Evolutionary conservation across 2,888 invertebrate genomes (phyloP).

Genomic region (Gisinianus flammeolus): DNA sequence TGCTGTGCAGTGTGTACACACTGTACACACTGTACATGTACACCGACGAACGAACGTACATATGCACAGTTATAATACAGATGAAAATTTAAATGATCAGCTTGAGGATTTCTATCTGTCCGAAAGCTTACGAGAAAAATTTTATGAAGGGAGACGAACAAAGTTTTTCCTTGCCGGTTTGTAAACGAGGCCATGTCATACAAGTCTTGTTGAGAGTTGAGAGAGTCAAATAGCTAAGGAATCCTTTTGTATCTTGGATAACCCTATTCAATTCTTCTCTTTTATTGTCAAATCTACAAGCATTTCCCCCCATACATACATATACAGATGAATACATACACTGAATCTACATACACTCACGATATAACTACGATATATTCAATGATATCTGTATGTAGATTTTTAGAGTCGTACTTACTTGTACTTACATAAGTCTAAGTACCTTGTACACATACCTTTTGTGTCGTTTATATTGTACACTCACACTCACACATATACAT

Average conservation of each 20-base stretch:
- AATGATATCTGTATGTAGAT: too few relatives aligned
- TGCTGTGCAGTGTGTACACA: too few relatives aligned
- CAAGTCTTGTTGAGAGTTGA: neutral
- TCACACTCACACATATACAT: too few relatives aligned
- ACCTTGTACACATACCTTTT: neutral
- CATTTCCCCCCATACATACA: neutral
- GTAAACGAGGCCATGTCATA: neutral
- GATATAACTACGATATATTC: too few relatives aligned
- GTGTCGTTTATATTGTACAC: neutral
- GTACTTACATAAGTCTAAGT: constrained; percentile 3
- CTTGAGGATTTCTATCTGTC: constrained; percentile 14
- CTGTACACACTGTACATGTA: neutral
- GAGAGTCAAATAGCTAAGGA: constrained; percentile 17
- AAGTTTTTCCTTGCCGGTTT: constrained; percentile 10
- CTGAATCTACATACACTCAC: too few relatives aligned
- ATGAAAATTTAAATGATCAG: constrained; percentile 7
- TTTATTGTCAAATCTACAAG: neutral
- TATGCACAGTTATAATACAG: neutral
- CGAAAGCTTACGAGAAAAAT: neutral
- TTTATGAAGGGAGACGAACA: constrained; percentile 21
- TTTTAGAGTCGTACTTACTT: neutral
- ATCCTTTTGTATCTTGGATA: constrained; percentile 17
- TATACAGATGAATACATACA: neutral
- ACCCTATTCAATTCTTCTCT: constrained; percentile 8
- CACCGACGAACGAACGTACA: neutral